phyloP scores from a whole-genome alignment of 2,888 invertebrate genomes.

The Yponomeuta sedellus region DNA sequence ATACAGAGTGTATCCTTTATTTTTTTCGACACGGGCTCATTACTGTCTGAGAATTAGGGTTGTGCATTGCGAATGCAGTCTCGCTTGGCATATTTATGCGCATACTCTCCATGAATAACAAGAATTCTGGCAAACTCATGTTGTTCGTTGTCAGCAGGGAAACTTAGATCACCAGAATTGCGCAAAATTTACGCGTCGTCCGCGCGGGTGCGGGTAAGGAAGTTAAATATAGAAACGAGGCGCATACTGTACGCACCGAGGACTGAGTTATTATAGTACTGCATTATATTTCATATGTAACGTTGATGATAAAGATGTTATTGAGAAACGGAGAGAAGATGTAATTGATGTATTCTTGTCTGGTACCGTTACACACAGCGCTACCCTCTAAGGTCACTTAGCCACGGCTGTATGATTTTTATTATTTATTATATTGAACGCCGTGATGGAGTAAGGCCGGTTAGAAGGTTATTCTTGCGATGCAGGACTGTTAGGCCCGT shows the following conservation, averaged over 20 bases:
- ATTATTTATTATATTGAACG: no score
- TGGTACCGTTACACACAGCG: no score
- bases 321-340: not conserved
- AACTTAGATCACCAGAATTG: not conserved
- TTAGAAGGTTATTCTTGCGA: no score
- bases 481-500: no score
- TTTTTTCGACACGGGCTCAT: not conserved
- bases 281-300: not conserved
- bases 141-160: not conserved
- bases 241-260: not conserved
- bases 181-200: not conserved
- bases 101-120: not conserved
- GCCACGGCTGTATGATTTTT: no score
- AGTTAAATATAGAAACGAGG: constrained; percentile 1
- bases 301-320: not conserved
- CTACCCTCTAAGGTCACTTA: no score
- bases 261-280: not conserved
- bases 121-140: not conserved
- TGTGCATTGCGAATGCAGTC: not conserved
- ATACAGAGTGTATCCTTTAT: no score
- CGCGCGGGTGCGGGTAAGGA: not conserved
- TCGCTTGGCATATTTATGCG: not conserved
- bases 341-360: no score
- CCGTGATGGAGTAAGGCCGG: no score
- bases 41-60: not conserved